Evolutionary conservation across 2,888 invertebrate genomes (phyloP), one percentile per base, ranked within the genome.

Genomic region (Agrochola macilenta): DNA sequence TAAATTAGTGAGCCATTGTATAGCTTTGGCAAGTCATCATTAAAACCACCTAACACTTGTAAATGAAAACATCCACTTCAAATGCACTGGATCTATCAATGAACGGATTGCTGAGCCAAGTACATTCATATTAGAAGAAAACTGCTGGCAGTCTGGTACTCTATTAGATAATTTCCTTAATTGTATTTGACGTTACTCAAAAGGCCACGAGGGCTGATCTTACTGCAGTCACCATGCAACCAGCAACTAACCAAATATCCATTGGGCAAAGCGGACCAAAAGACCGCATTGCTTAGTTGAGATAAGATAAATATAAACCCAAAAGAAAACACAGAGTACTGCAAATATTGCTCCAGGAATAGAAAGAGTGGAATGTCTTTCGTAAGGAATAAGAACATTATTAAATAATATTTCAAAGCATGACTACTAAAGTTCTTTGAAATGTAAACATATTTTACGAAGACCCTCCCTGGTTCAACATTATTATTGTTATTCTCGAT

Each of bases 401-500:
- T 70, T 70, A 77, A 77, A 84, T 74, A 70, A 70, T 64, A 69
- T 70, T 75, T 60, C 57, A 69, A 81, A 71, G 66, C 39, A 54
- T 49, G 43, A 63, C 49, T 23, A 58, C n/a, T 20, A 39, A 30
- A 64, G 26, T 68, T 76, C 26, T 43, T 30, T 74, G 69, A 72
- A 81, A 84, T 61, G 75, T 76, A 73, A 82, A 78, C 72, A 84
- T 74, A 69, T 78, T 74, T 78, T 60, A 60, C 35, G 60, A 66
- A 63, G 72, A 57, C 69, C 78, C 72, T 66, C 69, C 69, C 77
- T 69, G 57, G 82, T 78, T 61, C 63, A 74, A 57, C 72, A 75
- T 82, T 82, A 81, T 84, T 84, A 84, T 84, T 84, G 75, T 85
- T 84, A 84, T 81, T 70, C 73, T 78, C 69, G 63, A 90, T 87